Percentiles rank a stretch among this genome's conserved stretches.
Conservation (phyloP, 2,888 invertebrate genomes). For the Crepidodera aurea region DNA sequence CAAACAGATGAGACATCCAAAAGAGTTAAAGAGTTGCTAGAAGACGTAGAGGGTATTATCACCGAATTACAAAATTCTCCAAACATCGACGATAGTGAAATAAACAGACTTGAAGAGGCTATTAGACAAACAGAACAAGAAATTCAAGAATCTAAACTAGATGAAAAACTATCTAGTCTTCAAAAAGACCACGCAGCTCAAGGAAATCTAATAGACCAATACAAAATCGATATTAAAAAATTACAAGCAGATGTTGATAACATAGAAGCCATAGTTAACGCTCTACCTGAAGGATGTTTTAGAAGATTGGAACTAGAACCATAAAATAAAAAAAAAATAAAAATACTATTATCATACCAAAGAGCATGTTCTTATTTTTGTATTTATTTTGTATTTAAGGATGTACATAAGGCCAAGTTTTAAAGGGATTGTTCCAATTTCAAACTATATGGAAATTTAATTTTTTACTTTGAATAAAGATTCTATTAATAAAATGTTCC, state of each 20-base stretch:
- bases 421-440: constrained; percentile 17
- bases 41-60: constrained; percentile 80
- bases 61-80: constrained; percentile 78
- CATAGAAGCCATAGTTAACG: constrained; percentile 79
- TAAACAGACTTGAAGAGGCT: constrained; percentile 69
- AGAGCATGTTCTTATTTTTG: constrained; percentile 34
- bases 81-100: constrained; percentile 73
- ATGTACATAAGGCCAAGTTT: constrained; percentile 20
- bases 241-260: constrained; percentile 82
- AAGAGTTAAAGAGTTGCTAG: constrained; percentile 82
- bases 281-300: constrained; percentile 83
- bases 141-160: constrained; percentile 76
- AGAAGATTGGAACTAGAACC: constrained; percentile 81
- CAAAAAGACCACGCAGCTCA: constrained; percentile 67
- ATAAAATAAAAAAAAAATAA: constrained; percentile 46
- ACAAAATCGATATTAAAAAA: constrained; percentile 78
- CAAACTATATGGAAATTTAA: constrained; percentile 12
- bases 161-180: constrained; percentile 76
- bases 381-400: constrained; percentile 37
- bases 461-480: constrained; percentile 7
- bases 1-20: constrained; percentile 82
- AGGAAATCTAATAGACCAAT: constrained; percentile 77
- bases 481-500: constrained; percentile 18
- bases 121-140: constrained; percentile 75
- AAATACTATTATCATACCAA: constrained; percentile 36